Evolutionary conservation across 2,888 invertebrate species (phyloP).

Genomic region (Drosophila demipolita): DNA sequence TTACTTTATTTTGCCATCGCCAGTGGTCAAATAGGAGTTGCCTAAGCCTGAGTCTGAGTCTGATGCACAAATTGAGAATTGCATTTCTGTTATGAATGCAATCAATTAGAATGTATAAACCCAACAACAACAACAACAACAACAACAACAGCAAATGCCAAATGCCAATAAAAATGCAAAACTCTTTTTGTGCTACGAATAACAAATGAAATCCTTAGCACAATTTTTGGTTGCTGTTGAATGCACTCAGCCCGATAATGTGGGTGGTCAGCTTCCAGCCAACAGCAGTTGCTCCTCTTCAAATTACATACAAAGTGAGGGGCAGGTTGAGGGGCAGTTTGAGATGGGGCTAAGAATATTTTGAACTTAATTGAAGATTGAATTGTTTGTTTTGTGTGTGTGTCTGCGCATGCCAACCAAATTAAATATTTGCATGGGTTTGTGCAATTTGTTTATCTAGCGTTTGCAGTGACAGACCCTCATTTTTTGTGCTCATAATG

Average conservation of each 20-base stretch:
- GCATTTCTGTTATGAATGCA: slow-evolving; percentile 53
- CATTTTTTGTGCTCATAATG: background rate
- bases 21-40: background rate
- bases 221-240: background rate
- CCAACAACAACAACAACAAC: background rate
- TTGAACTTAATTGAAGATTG: slow-evolving; percentile 2
- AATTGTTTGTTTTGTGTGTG: slow-evolving; percentile 10
- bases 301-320: slow-evolving; percentile 2
- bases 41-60: background rate
- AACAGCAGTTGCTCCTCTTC: slow-evolving; percentile 17
- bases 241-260: slow-evolving; percentile 14
- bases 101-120: slow-evolving; percentile 61
- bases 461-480: slow-evolving; percentile 20
- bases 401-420: background rate
- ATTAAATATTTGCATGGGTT: slow-evolving; percentile 21
- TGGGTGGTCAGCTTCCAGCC: slow-evolving; percentile 20
- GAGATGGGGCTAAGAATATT: background rate
- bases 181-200: slow-evolving; percentile 1
- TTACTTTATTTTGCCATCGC: background rate
- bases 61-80: slow-evolving; percentile 24
- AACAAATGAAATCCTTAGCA: slow-evolving; percentile 3
- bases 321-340: background rate
- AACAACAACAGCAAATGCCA: slow-evolving; percentile 16
- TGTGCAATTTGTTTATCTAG: slow-evolving; percentile 43
- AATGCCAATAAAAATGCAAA: slow-evolving; percentile 23